phyloP scores from a whole-genome alignment of 1,140 invertebrate species.

The Hyphantria cunea region DNA sequence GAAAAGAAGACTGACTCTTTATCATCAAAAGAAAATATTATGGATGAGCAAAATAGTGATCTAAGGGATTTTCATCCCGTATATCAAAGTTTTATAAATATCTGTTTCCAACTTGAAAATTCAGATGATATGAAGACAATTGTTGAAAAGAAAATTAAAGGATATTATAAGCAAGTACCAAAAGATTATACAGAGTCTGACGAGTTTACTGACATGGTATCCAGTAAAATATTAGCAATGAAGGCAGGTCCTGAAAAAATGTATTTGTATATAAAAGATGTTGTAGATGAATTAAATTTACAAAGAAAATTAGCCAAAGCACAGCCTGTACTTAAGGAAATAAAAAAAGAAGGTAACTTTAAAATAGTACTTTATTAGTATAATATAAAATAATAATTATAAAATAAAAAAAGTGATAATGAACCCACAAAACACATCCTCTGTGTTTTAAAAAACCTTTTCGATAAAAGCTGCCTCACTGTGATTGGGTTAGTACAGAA shows the following conservation, averaged over 20 bases:
- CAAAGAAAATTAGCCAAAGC: constrained; percentile 62
- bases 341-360: constrained; percentile 18
- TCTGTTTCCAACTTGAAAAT: constrained; percentile 71
- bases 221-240: constrained; percentile 67
- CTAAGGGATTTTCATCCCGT: constrained; percentile 56
- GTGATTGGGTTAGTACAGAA: too few species aligned
- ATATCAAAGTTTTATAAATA: constrained; percentile 66
- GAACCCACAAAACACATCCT: too few species aligned
- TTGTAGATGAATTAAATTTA: constrained; percentile 75
- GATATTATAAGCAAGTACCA: constrained; percentile 70
- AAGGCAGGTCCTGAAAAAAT: constrained; percentile 63
- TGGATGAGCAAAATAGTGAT: constrained; percentile 3
- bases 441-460: too few species aligned
- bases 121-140: constrained; percentile 75
- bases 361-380: background rate
- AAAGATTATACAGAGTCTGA: constrained; percentile 73
- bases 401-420: too few species aligned
- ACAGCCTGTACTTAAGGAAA: constrained; percentile 21
- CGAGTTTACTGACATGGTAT: constrained; percentile 69
- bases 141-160: constrained; percentile 74
- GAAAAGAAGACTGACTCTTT: background rate
- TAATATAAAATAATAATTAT: too few species aligned
- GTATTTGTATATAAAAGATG: constrained; percentile 75
- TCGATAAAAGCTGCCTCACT: too few species aligned
- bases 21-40: constrained; percentile 14